Conservation (phyloP, 2,113 vertebrate species). For the Seriola dumerili region DNA sequence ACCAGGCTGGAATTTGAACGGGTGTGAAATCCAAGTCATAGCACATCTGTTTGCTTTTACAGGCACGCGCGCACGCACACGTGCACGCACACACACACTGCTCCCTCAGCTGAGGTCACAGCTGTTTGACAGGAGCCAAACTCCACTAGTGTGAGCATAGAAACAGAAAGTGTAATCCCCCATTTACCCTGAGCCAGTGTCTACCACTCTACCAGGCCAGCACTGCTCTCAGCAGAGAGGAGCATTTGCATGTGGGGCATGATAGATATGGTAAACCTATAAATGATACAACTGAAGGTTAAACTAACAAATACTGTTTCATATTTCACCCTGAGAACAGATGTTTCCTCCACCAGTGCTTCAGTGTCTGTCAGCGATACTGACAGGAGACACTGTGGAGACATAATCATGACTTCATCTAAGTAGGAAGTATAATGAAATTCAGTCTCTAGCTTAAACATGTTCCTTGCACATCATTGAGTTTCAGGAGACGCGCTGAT, state of each 20-base stretch:
- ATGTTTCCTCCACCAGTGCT: neutral
- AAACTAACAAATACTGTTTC: neutral
- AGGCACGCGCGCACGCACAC: neutral
- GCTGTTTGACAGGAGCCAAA: constrained; percentile 60
- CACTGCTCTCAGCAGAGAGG: constrained; percentile 17
- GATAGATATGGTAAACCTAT: neutral
- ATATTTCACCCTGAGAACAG: neutral
- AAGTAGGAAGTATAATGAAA: neutral
- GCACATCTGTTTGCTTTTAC: constrained; percentile 41
- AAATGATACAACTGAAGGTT: constrained; percentile 1
- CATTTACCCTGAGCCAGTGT: constrained; percentile 40
- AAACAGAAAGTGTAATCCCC: constrained; percentile 49
- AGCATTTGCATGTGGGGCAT: constrained; percentile 16
- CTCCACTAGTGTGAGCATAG: constrained; percentile 27
- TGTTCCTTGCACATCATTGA: neutral
- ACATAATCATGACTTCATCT: neutral
- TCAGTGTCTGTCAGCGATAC: neutral
- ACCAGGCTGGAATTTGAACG: constrained; percentile 55
- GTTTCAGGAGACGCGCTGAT: neutral
- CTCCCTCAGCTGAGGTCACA: constrained; percentile 52
- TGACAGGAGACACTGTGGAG: neutral
- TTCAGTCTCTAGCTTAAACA: neutral
- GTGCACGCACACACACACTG: neutral
- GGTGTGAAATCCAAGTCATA: constrained; percentile 57
- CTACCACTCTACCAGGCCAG: constrained; percentile 37